phyloP scores from a whole-genome alignment of 2,797 vertebrate species.

The Simalia tracyae region DNA sequence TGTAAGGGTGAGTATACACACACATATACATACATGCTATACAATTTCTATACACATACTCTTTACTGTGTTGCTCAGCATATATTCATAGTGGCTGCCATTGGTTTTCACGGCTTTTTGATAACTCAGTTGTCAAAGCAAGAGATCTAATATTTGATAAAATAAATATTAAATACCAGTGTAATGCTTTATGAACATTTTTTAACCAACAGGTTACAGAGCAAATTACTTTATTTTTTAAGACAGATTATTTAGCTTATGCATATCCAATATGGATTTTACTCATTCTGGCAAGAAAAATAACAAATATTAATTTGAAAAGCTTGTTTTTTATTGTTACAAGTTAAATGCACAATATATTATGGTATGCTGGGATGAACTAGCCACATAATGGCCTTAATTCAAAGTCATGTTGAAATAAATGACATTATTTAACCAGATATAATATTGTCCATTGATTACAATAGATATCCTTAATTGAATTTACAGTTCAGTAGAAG shows the following conservation, averaged over 20 bases:
- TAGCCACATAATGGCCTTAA: neutral
- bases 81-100: conserved; percentile 69
- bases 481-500: neutral
- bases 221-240: conserved; percentile 62
- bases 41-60: conserved; percentile 49
- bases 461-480: neutral
- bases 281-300: neutral
- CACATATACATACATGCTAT: conserved; percentile 34
- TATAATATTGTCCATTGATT: neutral
- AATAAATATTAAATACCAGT: conserved; percentile 74
- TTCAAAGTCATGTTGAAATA: neutral
- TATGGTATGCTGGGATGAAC: neutral
- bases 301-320: conserved; percentile 29
- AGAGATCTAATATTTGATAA: conserved; percentile 75
- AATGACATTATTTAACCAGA: neutral
- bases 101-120: conserved; percentile 73
- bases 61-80: conserved; percentile 57
- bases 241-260: conserved; percentile 43
- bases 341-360: neutral
- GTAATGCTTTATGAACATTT: conserved; percentile 72
- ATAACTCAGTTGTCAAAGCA: conserved; percentile 76
- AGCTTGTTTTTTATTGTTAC: neutral
- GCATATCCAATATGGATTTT: neutral
- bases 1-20: neutral
- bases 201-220: conserved; percentile 64